Conservation (phyloP, 2,797 vertebrate species). For the Alca torda region DNA sequence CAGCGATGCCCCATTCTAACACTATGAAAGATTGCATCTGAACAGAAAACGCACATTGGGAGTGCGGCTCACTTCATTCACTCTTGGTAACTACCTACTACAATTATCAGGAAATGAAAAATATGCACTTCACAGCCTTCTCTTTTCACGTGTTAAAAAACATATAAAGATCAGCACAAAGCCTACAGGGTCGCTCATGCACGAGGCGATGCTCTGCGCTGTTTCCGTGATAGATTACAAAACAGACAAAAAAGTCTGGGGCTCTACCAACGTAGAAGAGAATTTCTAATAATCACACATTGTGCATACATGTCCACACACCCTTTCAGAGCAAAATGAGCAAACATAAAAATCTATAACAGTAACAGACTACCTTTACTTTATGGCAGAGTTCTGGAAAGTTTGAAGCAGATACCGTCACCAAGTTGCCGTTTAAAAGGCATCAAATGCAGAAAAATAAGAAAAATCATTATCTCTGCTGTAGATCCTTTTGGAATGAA, state of each 20-base stretch:
- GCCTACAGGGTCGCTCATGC: not conserved
- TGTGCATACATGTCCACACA: not conserved
- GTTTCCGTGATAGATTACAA: not conserved
- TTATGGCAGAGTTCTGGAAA: constrained; percentile 6
- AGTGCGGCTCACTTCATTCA: constrained; percentile 8
- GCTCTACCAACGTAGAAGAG: not conserved
- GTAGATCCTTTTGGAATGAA: not conserved
- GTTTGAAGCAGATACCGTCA: constrained; percentile 30
- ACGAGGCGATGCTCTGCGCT: not conserved
- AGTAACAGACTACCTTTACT: not conserved
- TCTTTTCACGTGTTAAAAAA: constrained; percentile 27
- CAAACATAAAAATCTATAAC: constrained; percentile 31
- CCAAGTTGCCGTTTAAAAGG: not conserved
- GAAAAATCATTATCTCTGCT: constrained; percentile 7
- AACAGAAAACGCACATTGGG: not conserved
- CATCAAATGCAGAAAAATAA: not conserved
- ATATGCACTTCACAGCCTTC: not conserved
- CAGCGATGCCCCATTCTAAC: not conserved
- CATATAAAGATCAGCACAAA: constrained; percentile 21
- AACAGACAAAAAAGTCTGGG: constrained; percentile 7
- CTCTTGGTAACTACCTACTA: constrained; percentile 3
- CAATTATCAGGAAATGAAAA: constrained; percentile 66
- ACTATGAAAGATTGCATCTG: constrained; percentile 12
- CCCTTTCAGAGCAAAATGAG: not conserved
- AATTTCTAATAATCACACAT: constrained; percentile 22